These are phyloP conservation scores for Petrolisthes manimaculis DNA, from an alignment of 2,888 invertebrate species.

Conservation along the genomic window DNA sequence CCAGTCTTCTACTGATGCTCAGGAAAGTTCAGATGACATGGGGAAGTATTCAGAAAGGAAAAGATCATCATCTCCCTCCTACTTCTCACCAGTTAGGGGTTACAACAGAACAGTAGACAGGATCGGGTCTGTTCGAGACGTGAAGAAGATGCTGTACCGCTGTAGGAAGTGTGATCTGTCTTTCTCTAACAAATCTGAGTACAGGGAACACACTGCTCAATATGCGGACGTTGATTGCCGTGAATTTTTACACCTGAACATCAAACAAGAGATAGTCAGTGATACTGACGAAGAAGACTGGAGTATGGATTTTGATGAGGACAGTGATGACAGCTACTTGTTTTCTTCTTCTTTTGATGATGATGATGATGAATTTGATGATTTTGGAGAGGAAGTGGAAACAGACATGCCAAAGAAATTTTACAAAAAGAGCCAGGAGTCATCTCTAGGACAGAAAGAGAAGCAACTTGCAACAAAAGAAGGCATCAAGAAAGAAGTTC, in stretches of 20 bases:
- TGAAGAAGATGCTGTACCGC: constrained; percentile 50
- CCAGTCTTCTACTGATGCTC: neutral
- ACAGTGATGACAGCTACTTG: constrained; percentile 12
- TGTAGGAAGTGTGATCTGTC: constrained; percentile 43
- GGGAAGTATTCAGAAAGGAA: neutral
- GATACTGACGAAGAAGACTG: neutral
- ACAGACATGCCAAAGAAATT: neutral
- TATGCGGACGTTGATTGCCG: constrained; percentile 31
- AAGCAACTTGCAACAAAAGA: neutral
- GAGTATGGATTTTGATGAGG: constrained; percentile 7
- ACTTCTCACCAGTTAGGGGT: neutral
- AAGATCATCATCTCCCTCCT: neutral
- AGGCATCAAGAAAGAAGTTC: neutral
- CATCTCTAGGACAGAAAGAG: neutral
- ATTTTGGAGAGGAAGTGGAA: neutral
- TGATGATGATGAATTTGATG: constrained; percentile 17
- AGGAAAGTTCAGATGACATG: neutral
- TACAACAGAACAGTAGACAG: constrained; percentile 2
- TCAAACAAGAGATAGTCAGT: constrained; percentile 14
- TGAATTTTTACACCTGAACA: neutral
- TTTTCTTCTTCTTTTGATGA: neutral
- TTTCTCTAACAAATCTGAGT: constrained; percentile 27
- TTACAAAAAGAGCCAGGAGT: neutral
- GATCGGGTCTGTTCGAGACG: constrained; percentile 41
- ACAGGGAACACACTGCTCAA: constrained; percentile 35